phyloP scores from a whole-genome alignment of 1,140 invertebrate species.

The Zaprionus ornatus region DNA sequence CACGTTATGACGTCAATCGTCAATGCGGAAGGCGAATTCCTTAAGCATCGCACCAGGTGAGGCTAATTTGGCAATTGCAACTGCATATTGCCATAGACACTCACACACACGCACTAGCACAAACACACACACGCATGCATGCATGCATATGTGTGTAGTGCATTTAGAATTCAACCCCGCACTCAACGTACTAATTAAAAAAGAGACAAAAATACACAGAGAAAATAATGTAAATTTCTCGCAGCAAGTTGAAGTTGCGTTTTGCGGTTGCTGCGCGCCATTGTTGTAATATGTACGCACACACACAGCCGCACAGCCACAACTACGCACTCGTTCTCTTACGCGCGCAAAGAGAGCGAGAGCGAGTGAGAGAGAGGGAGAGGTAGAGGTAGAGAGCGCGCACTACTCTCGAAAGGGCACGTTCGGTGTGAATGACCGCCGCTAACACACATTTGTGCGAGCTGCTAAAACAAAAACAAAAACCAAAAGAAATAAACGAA shows the following conservation, averaged over 20 bases:
- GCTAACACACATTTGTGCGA: slow-evolving; percentile 83
- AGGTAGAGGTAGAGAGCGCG: slow-evolving; percentile 35
- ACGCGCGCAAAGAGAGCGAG: slow-evolving; percentile 8
- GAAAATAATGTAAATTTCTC: slow-evolving; percentile 24
- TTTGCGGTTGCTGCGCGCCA: slow-evolving; percentile 38
- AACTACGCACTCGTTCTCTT: slow-evolving; percentile 40
- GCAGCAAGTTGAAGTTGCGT: slow-evolving; percentile 41
- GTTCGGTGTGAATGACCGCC: slow-evolving; percentile 83
- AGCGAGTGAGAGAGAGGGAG: slow-evolving; percentile 12
- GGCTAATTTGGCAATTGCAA: slow-evolving; percentile 2
- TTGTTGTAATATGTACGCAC: slow-evolving; percentile 39
- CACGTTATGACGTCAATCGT: slow-evolving; percentile 61
- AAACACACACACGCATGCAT: background rate
- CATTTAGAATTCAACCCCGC: background rate
- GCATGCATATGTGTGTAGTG: background rate
- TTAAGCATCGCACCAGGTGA: background rate
- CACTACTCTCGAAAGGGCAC: slow-evolving; percentile 76
- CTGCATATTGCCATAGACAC: background rate
- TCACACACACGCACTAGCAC: too few species aligned
- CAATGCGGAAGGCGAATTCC: slow-evolving; percentile 19
- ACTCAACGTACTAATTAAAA: slow-evolving; percentile 1
- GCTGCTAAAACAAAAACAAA: slow-evolving; percentile 77
- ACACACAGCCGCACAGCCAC: slow-evolving; percentile 1
- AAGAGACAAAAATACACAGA: slow-evolving; percentile 13
- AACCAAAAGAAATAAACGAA: slow-evolving; percentile 24